A percentile compares a stretch with the other conserved stretches of the same genome.
Evolutionary conservation across 2,888 invertebrate species (phyloP).

Genomic region (Epirrhoe alternata): DNA sequence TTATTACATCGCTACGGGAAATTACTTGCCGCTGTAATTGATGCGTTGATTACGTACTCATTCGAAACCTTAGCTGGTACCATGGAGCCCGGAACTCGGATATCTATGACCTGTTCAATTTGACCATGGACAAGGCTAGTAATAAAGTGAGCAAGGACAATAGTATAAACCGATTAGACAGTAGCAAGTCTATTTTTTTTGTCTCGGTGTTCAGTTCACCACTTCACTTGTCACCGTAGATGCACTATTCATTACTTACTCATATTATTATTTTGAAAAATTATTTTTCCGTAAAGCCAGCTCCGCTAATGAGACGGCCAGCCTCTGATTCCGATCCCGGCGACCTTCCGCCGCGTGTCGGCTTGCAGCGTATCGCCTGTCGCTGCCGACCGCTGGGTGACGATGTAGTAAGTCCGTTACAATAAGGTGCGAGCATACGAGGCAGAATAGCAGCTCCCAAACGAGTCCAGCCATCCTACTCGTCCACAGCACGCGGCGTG

Average conservation of each 20-base stretch:
- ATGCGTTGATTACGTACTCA: background rate
- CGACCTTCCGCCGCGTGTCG: background rate
- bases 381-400: background rate
- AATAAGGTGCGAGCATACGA: too few species aligned
- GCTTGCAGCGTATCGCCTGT: background rate
- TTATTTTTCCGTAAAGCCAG: background rate
- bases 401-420: too few species aligned
- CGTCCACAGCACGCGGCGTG: too few species aligned
- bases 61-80: background rate
- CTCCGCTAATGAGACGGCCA: too few species aligned
- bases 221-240: background rate
- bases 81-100: too few species aligned
- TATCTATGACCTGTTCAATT: too few species aligned
- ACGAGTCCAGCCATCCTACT: too few species aligned
- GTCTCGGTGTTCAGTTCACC: background rate
- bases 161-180: background rate
- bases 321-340: background rate
- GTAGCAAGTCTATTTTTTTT: background rate
- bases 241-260: too few species aligned
- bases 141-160: too few species aligned
- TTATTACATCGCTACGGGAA: background rate
- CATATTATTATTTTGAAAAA: too few species aligned
- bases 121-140: too few species aligned
- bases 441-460: too few species aligned
- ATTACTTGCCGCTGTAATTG: background rate